phyloP scores from a whole-genome alignment of 2,888 invertebrate species.

The Strigamia maritima region DNA sequence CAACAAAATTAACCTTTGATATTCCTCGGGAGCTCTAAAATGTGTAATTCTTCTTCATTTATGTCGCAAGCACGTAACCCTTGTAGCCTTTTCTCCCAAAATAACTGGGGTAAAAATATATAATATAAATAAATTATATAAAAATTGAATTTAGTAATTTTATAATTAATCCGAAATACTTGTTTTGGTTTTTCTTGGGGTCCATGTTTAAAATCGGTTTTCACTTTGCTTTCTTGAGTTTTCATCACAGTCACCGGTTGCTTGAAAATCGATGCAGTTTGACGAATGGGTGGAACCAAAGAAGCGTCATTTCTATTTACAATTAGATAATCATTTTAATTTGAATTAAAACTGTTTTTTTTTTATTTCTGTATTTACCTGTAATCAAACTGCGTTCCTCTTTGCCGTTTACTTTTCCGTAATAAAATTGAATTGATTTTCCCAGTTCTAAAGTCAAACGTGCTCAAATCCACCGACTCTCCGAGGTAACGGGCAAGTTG shows the following conservation, averaged over 20 bases:
- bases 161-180: conserved; percentile 51
- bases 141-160: background rate
- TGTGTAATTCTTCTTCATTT: conserved; percentile 75
- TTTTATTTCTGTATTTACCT: conserved; percentile 55
- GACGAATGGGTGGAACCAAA: conserved; percentile 88
- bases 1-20: conserved; percentile 50
- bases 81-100: conserved; percentile 63
- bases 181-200: conserved; percentile 90
- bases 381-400: conserved; percentile 66
- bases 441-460: conserved; percentile 78
- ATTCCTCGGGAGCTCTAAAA: conserved; percentile 71
- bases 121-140: background rate
- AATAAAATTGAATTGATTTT: conserved; percentile 68
- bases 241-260: conserved; percentile 96
- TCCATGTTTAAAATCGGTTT: conserved; percentile 83
- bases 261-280: conserved; percentile 97
- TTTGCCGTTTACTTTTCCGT: conserved; percentile 68
- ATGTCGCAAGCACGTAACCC: conserved; percentile 84
- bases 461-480: conserved; percentile 71
- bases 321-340: background rate
- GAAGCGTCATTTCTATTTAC: conserved; percentile 77
- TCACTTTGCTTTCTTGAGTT: conserved; percentile 82
- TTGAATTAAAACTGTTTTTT: background rate
- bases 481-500: conserved; percentile 74
- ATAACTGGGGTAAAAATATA: conserved; percentile 56